phyloP scores from a whole-genome alignment of 2,113 vertebrate species.

The Hemiprocne comata region DNA sequence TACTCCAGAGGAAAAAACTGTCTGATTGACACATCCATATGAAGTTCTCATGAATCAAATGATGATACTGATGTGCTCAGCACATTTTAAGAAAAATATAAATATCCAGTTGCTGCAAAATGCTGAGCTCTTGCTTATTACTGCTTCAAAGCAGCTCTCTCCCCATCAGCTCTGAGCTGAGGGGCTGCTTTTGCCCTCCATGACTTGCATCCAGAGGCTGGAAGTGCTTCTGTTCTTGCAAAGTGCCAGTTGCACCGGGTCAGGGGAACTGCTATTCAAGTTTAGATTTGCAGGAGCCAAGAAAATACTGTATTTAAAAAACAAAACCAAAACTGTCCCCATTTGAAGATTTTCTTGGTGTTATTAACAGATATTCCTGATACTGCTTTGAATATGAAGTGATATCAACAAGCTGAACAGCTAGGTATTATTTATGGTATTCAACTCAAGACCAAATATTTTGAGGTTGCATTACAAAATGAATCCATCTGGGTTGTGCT shows the following conservation, averaged over 20 bases:
- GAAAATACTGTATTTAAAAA: background rate
- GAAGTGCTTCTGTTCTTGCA: background rate
- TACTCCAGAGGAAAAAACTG: background rate
- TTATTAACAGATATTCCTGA: background rate
- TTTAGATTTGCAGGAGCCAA: background rate
- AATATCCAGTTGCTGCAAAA: background rate
- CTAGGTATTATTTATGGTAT: background rate
- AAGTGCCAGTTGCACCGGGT: background rate
- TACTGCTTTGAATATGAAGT: background rate
- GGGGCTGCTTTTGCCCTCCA: background rate
- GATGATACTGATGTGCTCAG: background rate
- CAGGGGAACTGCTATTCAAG: background rate
- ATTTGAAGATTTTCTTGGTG: background rate
- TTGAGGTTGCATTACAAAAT: background rate
- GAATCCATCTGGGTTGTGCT: background rate
- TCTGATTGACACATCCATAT: background rate
- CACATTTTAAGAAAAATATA: background rate
- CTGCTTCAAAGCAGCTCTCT: background rate
- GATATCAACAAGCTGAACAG: background rate
- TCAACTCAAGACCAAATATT: background rate
- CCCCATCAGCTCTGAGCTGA: background rate
- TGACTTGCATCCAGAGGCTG: background rate
- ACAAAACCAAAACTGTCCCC: fast-evolving
- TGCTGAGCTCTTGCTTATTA: background rate
- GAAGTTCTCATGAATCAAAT: background rate